These are phyloP conservation scores for Lomographa bimaculata DNA, from an alignment of 2,888 invertebrate genomes.

Conservation along the genomic window DNA sequence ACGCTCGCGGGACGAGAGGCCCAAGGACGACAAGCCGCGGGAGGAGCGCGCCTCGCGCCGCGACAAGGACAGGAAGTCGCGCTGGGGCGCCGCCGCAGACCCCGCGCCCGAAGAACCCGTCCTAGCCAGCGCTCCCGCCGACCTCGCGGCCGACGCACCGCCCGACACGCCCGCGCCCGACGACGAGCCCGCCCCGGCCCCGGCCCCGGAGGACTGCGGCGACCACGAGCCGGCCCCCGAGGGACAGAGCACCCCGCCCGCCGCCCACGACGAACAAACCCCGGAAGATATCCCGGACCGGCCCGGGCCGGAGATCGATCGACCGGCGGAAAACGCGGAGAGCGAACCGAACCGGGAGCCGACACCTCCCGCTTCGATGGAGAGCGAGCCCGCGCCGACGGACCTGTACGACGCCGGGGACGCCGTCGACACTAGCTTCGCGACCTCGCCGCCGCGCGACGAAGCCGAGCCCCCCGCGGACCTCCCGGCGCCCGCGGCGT, in stretches of 20 bases:
- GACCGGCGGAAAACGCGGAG: neutral
- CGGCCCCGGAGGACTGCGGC: too few species aligned
- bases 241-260: too few species aligned
- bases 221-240: too few species aligned
- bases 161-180: too few species aligned
- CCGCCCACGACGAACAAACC: too few species aligned
- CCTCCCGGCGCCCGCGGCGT: conserved; percentile 11
- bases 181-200: too few species aligned
- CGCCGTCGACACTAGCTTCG: conserved; percentile 60
- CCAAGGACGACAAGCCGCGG: conserved; percentile 13
- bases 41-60: conserved; percentile 37
- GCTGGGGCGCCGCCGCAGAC: conserved; percentile 73
- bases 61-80: conserved; percentile 70
- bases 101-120: conserved; percentile 2
- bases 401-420: conserved; percentile 60
- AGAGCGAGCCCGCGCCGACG: conserved; percentile 12
- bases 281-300: too few species aligned
- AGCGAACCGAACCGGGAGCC: conserved; percentile 4
- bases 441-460: conserved; percentile 20
- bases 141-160: too few species aligned
- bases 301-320: neutral
- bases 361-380: conserved; percentile 1
- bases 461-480: neutral
- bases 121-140: too few species aligned
- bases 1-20: conserved; percentile 5